These are phyloP conservation scores for Notolepis coatsorum DNA, from an alignment of 2,797 vertebrate genomes.

Conservation along the genomic window DNA sequence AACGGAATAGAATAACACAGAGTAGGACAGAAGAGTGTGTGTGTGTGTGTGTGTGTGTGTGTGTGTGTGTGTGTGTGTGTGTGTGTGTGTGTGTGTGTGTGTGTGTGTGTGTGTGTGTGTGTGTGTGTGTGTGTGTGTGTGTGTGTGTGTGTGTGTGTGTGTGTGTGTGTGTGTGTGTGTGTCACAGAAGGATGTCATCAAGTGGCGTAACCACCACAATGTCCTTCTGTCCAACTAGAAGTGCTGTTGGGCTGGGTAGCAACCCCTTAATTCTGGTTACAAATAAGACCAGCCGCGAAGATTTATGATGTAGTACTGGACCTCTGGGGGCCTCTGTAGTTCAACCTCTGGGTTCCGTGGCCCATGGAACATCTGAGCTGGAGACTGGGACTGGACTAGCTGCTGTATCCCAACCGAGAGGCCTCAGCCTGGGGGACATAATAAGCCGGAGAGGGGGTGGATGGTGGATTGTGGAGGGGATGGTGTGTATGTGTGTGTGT, in stretches of 20 bases:
- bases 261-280: too few species aligned
- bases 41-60: conserved; percentile 14
- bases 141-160: conserved; percentile 2
- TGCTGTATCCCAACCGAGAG: conserved; percentile 20
- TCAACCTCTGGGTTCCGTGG: too few species aligned
- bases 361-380: too few species aligned
- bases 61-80: conserved; percentile 5
- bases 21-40: too few species aligned
- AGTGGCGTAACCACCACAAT: too few species aligned
- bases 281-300: too few species aligned
- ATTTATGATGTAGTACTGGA: too few species aligned
- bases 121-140: conserved; percentile 4
- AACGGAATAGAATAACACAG: too few species aligned
- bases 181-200: too few species aligned
- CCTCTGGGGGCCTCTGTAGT: too few species aligned
- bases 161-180: conserved; percentile 1
- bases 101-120: neutral
- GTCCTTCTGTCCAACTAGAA: too few species aligned
- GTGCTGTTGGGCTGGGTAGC: too few species aligned
- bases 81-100: conserved; percentile 11
- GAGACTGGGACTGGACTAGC: neutral
- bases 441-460: neutral
- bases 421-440: conserved; percentile 6
- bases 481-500: conserved; percentile 1
- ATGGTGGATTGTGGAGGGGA: neutral